Conservation (phyloP, 2,888 invertebrate genomes). For the Seira sanloemensis region DNA sequence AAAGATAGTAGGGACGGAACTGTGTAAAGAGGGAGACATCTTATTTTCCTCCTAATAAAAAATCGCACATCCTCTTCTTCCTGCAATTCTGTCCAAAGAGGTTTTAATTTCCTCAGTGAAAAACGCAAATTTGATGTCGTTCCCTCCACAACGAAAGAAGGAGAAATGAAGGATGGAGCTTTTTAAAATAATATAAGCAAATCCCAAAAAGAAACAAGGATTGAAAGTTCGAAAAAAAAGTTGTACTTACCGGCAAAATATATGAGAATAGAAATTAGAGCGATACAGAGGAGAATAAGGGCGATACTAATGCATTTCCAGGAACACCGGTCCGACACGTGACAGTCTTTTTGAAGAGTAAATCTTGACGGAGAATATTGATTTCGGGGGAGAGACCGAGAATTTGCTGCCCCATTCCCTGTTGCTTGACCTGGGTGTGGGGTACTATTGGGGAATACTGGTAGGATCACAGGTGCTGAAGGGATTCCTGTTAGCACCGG, state of each 20-base stretch:
- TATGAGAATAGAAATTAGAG: constrained; percentile 93
- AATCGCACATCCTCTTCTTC: not conserved
- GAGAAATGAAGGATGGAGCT: not conserved
- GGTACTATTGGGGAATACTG: constrained; percentile 88
- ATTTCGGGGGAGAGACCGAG: constrained; percentile 79
- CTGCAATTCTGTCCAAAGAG: not conserved
- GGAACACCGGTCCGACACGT: constrained; percentile 87
- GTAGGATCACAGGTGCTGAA: constrained; percentile 86
- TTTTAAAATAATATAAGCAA: not conserved
- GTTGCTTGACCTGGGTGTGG: constrained; percentile 80
- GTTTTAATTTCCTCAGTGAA: not conserved
- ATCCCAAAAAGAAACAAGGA: not conserved
- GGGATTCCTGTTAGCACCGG: constrained; percentile 71
- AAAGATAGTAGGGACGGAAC: not conserved
- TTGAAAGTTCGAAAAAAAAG: not conserved
- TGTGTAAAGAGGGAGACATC: not conserved
- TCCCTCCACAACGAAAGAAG: not conserved
- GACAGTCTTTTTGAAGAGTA: constrained; percentile 95
- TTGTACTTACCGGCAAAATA: constrained; percentile 93
- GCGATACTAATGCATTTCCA: constrained; percentile 98
- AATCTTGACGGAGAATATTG: constrained; percentile 94
- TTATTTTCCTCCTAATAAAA: constrained; percentile 14
- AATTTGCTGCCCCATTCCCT: constrained; percentile 79
- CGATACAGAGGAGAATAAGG: constrained; percentile 92
- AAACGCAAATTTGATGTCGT: not conserved